Percentiles rank a stretch among this genome's conserved stretches.
Evolutionary conservation across 2,888 invertebrate genomes (phyloP).

Genomic region (Hirtodrosophila trivittata): DNA sequence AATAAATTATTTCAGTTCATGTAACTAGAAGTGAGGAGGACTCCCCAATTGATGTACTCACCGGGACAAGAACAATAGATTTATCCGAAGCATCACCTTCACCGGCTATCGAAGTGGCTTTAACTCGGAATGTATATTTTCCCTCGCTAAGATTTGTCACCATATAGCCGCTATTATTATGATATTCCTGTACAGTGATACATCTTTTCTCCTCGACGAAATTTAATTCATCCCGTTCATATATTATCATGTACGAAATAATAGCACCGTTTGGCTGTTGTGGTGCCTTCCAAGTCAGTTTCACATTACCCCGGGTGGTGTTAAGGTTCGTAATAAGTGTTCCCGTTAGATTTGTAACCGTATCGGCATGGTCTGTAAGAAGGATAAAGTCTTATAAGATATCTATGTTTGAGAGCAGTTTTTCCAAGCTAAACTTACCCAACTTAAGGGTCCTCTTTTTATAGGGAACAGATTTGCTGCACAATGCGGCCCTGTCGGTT

Average conservation of each 20-base stretch:
- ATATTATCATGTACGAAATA: slow-evolving; percentile 92
- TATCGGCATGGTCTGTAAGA: slow-evolving; percentile 88
- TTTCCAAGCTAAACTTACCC: slow-evolving; percentile 82
- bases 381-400: too few species aligned
- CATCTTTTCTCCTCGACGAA: slow-evolving; percentile 89
- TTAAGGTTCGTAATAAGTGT: slow-evolving; percentile 70
- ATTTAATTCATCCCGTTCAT: slow-evolving; percentile 85
- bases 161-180: slow-evolving; percentile 76
- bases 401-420: too few species aligned
- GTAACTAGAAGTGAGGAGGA: too few species aligned
- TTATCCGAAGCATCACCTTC: slow-evolving; percentile 87
- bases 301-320: slow-evolving; percentile 86
- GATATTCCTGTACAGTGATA: slow-evolving; percentile 87
- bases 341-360: slow-evolving; percentile 85
- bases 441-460: slow-evolving; percentile 85
- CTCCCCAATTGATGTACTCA: slow-evolving; percentile 78
- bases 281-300: slow-evolving; percentile 92
- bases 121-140: slow-evolving; percentile 91
- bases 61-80: slow-evolving; percentile 87
- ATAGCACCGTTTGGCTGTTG: slow-evolving; percentile 93
- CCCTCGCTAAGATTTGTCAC: slow-evolving; percentile 87
- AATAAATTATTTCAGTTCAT: neutral
- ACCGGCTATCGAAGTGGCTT: slow-evolving; percentile 91
- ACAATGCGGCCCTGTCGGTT: slow-evolving; percentile 77
- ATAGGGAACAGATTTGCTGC: slow-evolving; percentile 85